A percentile compares a stretch with the other conserved stretches of the same genome.
Conservation (phyloP, 2,797 vertebrate genomes). For the Chloroceryle inda region DNA sequence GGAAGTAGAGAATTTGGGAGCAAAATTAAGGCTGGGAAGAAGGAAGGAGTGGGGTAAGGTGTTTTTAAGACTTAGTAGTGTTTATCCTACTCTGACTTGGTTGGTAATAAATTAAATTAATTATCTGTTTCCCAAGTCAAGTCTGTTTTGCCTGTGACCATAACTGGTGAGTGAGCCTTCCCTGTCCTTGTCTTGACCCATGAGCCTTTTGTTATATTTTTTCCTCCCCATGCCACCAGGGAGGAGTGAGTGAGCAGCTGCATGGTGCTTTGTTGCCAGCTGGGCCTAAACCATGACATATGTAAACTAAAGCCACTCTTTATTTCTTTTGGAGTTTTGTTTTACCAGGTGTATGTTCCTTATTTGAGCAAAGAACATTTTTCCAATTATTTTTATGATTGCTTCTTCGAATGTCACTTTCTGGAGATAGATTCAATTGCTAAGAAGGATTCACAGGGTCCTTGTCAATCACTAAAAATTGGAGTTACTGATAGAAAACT, state of each 20-base stretch:
- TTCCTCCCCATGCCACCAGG: no score
- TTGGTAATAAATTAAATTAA: background rate
- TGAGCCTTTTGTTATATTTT: background rate
- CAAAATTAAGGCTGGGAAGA: background rate
- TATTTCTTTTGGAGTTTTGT: background rate
- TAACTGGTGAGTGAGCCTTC: background rate
- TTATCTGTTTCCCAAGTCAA: background rate
- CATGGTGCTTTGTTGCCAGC: background rate
- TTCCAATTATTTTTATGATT: background rate
- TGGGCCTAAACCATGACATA: background rate
- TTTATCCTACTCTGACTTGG: background rate
- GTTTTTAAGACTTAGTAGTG: background rate
- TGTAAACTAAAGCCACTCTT: background rate
- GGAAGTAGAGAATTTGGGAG: no score
- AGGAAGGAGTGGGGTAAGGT: background rate
- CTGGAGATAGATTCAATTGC: background rate
- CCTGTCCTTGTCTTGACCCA: background rate
- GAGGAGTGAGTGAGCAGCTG: background rate
- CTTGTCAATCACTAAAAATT: background rate
- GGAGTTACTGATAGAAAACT: background rate
- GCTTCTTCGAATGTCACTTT: background rate
- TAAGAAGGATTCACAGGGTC: background rate
- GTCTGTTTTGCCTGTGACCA: background rate
- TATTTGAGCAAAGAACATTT: slow-evolving; percentile 20
- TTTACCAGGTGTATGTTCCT: background rate